phyloP scores from a whole-genome alignment of 1,140 invertebrate genomes.

The Sinonovacula constricta region DNA sequence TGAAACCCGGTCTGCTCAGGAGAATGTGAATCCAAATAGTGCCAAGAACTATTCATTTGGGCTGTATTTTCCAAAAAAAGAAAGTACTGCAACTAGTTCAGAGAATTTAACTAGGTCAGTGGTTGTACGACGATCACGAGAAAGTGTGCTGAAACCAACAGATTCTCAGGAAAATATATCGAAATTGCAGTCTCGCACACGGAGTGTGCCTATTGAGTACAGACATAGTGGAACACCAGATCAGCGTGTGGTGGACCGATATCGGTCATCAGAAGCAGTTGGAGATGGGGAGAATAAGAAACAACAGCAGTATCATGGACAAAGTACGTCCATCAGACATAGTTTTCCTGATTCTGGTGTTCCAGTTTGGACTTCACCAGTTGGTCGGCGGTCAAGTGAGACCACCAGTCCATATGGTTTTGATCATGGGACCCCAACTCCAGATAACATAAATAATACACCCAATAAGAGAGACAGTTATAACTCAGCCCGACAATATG shows the following conservation, averaged over 20 bases:
- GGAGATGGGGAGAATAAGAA: conserved; percentile 13
- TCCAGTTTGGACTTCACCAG: conserved; percentile 39
- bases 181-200: conserved; percentile 46
- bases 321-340: conserved; percentile 42
- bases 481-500: conserved; percentile 57
- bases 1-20: conserved; percentile 55
- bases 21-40: conserved; percentile 56
- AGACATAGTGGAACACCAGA: conserved; percentile 45
- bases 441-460: conserved; percentile 3
- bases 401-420: conserved; percentile 39
- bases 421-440: conserved; percentile 34
- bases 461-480: conserved; percentile 20
- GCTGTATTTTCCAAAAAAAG: conserved; percentile 62
- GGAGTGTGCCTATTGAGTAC: conserved; percentile 60
- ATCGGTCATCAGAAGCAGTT: conserved; percentile 51
- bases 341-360: conserved; percentile 60
- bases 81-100: conserved; percentile 37
- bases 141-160: conserved; percentile 60
- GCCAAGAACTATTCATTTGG: conserved; percentile 63
- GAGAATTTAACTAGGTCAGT: conserved; percentile 41
- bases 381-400: conserved; percentile 18
- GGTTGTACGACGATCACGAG: conserved; percentile 36
- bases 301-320: not conserved
- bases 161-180: conserved; percentile 64
- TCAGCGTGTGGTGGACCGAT: conserved; percentile 36